phyloP scores from a whole-genome alignment of 2,113 vertebrate genomes.

The Sinocyclocheilus anophthalmus region DNA sequence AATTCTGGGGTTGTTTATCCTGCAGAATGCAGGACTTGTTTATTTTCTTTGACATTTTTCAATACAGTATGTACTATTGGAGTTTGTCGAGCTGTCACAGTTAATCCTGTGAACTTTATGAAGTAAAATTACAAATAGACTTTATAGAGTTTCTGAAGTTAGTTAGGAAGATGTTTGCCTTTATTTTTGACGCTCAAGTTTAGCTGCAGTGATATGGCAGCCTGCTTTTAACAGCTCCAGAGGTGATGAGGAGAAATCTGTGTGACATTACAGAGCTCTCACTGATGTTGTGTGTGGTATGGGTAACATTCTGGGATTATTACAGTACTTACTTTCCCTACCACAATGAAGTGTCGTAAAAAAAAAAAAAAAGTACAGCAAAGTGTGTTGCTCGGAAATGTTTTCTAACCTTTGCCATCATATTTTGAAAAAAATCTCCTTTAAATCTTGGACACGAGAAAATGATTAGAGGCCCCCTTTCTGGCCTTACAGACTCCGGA shows the following conservation, averaged over 20 bases:
- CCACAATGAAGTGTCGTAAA: not conserved
- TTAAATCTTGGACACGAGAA: constrained; percentile 74
- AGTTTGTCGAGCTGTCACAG: constrained; percentile 29
- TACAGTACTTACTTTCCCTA: not conserved
- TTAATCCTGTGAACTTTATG: constrained; percentile 26
- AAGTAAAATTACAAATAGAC: constrained; percentile 54
- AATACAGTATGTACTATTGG: constrained; percentile 60
- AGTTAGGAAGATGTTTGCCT: constrained; percentile 31
- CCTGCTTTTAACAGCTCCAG: constrained; percentile 18
- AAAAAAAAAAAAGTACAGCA: not conserved
- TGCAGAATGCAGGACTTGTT: constrained; percentile 65
- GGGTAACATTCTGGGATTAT: not conserved
- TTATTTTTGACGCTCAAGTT: constrained; percentile 40
- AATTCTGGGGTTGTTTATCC: constrained; percentile 65
- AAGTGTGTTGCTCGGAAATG: not conserved
- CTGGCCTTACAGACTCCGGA: constrained; percentile 16
- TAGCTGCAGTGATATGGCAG: constrained; percentile 7
- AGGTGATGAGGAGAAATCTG: constrained; percentile 1
- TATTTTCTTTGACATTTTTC: constrained; percentile 78
- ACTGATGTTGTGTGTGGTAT: not conserved
- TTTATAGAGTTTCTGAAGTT: constrained; percentile 51
- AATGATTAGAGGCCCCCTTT: constrained; percentile 67
- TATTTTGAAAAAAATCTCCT: constrained; percentile 9
- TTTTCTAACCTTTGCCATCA: not conserved
- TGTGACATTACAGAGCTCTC: constrained; percentile 18